Evolutionary conservation across 2,113 vertebrate genomes (phyloP).

Genomic region (Vulpes vulpes): DNA sequence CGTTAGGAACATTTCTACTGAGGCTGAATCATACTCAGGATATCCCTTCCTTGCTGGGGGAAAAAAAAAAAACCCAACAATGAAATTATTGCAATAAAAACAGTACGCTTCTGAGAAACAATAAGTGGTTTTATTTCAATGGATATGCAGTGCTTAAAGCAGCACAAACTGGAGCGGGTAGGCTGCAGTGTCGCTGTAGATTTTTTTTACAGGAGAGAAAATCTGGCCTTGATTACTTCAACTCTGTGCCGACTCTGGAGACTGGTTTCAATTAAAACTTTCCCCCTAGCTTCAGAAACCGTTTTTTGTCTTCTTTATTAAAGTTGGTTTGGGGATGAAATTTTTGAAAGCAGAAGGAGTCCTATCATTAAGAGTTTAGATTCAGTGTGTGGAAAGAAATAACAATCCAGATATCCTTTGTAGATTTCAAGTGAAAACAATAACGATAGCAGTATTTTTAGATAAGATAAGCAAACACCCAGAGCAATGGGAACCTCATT

Average conservation of each 20-base stretch:
- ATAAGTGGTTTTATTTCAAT: conserved; percentile 27
- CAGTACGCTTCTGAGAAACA: neutral
- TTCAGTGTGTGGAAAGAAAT: conserved; percentile 46
- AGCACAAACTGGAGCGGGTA: conserved; percentile 41
- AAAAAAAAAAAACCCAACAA: neutral
- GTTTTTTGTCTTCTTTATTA: conserved; percentile 77
- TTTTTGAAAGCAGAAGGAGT: conserved; percentile 63
- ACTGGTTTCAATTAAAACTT: conserved; percentile 79
- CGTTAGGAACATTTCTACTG: conserved; percentile 63
- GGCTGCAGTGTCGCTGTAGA: neutral
- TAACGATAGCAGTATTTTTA: conserved; percentile 62
- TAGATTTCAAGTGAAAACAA: conserved; percentile 59
- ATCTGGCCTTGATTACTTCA: conserved; percentile 75
- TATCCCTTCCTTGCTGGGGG: conserved; percentile 52
- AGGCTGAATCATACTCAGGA: conserved; percentile 44
- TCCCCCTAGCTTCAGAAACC: conserved; percentile 64
- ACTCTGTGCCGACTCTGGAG: conserved; percentile 70
- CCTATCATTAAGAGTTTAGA: conserved; percentile 68
- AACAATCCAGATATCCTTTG: conserved; percentile 64
- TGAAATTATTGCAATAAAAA: conserved; percentile 67
- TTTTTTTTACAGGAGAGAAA: conserved; percentile 54
- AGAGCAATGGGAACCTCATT: neutral
- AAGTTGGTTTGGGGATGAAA: conserved; percentile 69
- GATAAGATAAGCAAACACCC: conserved; percentile 38
- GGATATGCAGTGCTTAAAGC: conserved; percentile 36